Base-by-base conservation (phyloP, 1,140 invertebrate species). In the Drosophila triauraria region DNA sequence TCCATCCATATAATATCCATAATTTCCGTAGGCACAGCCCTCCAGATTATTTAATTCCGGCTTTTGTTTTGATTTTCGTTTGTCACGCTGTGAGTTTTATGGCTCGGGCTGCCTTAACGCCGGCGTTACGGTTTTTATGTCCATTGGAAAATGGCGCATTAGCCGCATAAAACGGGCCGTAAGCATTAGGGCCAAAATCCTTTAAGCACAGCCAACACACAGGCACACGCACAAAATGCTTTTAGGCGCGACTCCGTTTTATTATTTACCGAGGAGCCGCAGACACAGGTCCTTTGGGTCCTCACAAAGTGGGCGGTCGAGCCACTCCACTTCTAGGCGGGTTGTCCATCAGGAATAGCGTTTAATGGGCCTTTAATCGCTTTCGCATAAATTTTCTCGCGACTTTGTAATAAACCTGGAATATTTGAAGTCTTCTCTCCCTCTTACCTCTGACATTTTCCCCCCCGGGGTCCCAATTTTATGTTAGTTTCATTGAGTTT, bases 321-420 rank as follows among this genome's bases (percentile, higher is more conserved):
- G 27, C 44, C 43, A 48, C 57, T 75, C 53, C 17, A 74, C 35
- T 40, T 23, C 13, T 8, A 38, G n/a, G 17, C 35, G 12, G 47
- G 38, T 69, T 86, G 71, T 65, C 83, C 80, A 80, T 70, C 72
- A 78, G 64, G 58, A 74, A 75, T 58, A 65, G 58, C 69, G 53
- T 69, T 90, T 84, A 84, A 88, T 84, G 74, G 65, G 65, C 57
- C 74, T 75, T 79, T 84, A 90, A 88, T 88, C 78, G 84, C 80
- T 81, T 90, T 81, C 84, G 80, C 84, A 88, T 88, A 84, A 88
- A 88, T 84, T 83, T 75, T 42, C 56, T 40, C 62, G 72, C 61
- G 77, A 83, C 56, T 83, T 88, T 88, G 64, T 56, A 88, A 88
- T 88, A 84, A 80, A 84, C 47, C 64, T 65, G 51, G 17, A 44